A percentile compares a stretch with the other conserved stretches of the same genome.
These are phyloP conservation scores for Cherax quadricarinatus DNA, from an alignment of 1,140 invertebrate genomes.

Conservation along the genomic window DNA sequence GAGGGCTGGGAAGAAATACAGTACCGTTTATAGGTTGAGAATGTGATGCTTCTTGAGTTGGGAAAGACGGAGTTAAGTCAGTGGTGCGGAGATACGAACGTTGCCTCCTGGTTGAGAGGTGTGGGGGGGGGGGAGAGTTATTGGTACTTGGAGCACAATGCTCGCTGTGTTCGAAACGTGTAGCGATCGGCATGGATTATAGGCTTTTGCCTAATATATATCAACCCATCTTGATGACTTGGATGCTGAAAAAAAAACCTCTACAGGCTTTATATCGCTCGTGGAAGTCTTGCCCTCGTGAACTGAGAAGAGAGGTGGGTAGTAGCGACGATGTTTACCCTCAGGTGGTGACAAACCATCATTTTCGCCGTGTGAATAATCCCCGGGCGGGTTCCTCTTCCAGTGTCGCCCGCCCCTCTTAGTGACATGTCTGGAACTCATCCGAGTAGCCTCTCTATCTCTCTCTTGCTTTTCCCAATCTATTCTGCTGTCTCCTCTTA, in stretches of 20 bases:
- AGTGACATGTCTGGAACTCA: conserved; percentile 7
- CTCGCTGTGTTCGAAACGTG: conserved; percentile 23
- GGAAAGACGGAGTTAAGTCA: not conserved
- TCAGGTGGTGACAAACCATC: not conserved
- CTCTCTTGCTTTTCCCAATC: conserved; percentile 30
- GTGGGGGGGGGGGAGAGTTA: not conserved
- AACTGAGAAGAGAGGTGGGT: not conserved
- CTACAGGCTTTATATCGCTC: not conserved
- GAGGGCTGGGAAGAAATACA: not conserved
- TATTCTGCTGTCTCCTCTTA: conserved; percentile 50
- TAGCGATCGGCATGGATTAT: not conserved
- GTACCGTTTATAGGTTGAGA: not conserved
- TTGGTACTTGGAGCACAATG: conserved; percentile 26
- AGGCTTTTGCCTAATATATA: not conserved
- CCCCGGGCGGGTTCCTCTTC: conserved; percentile 19
- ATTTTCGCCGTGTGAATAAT: conserved; percentile 27
- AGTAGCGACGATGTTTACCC: too few relatives aligned
- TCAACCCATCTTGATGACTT: not conserved
- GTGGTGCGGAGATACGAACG: not conserved
- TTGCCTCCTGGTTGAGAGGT: conserved; percentile 18
- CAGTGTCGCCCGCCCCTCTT: conserved; percentile 14
- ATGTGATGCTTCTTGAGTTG: not conserved
- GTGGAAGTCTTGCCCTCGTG: too few relatives aligned
- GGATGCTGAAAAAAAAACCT: not conserved
- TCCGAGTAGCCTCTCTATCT: conserved; percentile 8